Evolutionary conservation across 2,888 invertebrate species (phyloP).

Genomic region (Melanchra persicariae): DNA sequence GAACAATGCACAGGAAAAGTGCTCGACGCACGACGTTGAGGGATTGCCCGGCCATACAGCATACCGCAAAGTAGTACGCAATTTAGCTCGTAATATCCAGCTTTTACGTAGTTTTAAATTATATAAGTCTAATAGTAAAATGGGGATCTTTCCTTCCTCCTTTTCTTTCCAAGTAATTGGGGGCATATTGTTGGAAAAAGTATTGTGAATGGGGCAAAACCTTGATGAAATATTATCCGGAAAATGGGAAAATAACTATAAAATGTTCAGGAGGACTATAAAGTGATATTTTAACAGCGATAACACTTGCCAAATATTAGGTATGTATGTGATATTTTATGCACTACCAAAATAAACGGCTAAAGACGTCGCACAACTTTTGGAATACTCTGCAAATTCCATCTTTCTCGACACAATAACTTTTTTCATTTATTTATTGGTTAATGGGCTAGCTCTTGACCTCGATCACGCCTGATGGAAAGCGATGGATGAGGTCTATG

Average conservation of each 20-base stretch:
- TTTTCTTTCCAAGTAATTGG: not conserved
- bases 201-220: not conserved
- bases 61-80: constrained; percentile 27
- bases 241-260: not conserved
- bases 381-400: not conserved
- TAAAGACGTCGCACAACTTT: not conserved
- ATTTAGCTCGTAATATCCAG: not conserved
- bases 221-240: too few species aligned
- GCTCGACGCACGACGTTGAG: not conserved
- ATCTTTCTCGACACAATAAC: too few species aligned
- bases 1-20: constrained; percentile 36
- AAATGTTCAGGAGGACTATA: not conserved
- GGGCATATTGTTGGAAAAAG: not conserved
- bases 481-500: too few species aligned
- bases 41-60: constrained; percentile 17
- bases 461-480: too few species aligned
- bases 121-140: not conserved
- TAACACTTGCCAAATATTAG: too few species aligned
- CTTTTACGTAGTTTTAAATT: constrained; percentile 6
- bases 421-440: too few species aligned
- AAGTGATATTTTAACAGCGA: not conserved
- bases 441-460: too few species aligned
- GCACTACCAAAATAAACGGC: not conserved
- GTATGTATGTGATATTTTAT: too few species aligned
- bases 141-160: not conserved